Base-by-base conservation (phyloP, 92 coral and sea anemone species). In the Epizoanthus illoricatus region DNA sequence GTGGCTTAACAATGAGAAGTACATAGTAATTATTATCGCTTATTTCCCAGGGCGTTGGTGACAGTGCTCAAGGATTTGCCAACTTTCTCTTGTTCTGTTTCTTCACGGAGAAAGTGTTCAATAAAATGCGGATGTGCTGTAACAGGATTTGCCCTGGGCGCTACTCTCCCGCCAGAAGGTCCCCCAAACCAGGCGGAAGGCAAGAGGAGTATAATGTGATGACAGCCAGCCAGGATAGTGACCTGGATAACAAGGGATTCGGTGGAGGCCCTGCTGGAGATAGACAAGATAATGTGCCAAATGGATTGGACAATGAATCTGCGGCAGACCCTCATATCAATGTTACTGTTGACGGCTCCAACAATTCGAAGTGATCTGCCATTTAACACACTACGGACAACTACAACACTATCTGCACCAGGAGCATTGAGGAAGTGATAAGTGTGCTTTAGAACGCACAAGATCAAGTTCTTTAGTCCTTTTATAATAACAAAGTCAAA, bases 101-200 rank as follows among this genome's bases (percentile, higher is more conserved):
- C 58, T 76, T 76, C 17, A 76, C 81, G 56, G 81, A 76, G 40
- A 76, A 41, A 76, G 81, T 59, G 20, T 76, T 76, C 81, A 61
- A 3, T 43, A 76, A 40, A 42, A 56, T 76, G 10, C 58, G 58
- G 65, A 41, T 39, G 81, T 76, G 81, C n/a, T 59, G 70, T 20
- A 9, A 5, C 65, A 40, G 65, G 54, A 5, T 60, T 15, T 75
- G 81, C 19, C 81, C 10, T 0, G 56, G 56, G 11, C 47, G 56
- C 56, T 10, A 49, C 11, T 49, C 56, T 49, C 56, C 56, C 13
- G 11, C 13, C 56, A 15, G 56, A 28, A 61, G 47, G 36, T 15
- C 69, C 5, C 40, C 36, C 21, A 18, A 33, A 61, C 54, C 69
- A 11, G 69, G 15, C 16, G 7, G 17, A 21, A 58, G 47, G 13